Evolutionary conservation across 2,113 vertebrate species (phyloP).

Genomic region (Pardalotus punctatus): DNA sequence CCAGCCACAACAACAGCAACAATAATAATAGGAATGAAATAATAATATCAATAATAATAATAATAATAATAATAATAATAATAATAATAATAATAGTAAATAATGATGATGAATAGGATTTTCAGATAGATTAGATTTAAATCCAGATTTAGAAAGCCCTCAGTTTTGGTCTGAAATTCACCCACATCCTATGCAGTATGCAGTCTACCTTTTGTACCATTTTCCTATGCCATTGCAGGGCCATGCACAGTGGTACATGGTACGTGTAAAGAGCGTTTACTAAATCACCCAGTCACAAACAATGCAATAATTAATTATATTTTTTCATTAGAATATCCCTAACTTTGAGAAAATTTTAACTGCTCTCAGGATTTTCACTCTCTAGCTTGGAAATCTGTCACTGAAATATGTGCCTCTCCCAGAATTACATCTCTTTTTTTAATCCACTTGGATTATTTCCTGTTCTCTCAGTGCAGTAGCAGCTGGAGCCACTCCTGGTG

Average conservation of each 20-base stretch:
- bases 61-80: neutral
- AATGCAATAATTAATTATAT: neutral
- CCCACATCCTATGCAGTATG: neutral
- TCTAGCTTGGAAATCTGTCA: neutral
- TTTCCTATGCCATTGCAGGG: neutral
- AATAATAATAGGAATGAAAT: neutral
- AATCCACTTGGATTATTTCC: constrained; percentile 30
- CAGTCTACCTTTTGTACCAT: neutral
- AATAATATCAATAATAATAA: neutral
- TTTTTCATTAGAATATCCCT: neutral
- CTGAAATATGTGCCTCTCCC: neutral
- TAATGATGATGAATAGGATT: neutral
- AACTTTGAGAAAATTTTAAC: neutral
- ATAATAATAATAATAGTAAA: neutral
- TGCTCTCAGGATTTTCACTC: neutral
- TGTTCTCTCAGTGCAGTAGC: constrained; percentile 42
- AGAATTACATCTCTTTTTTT: constrained; percentile 25
- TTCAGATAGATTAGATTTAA: neutral
- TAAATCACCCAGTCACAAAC: neutral
- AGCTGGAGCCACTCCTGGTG: constrained; percentile 54
- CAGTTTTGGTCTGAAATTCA: neutral
- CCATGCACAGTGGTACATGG: neutral
- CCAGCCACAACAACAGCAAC: neutral
- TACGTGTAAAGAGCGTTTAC: neutral
- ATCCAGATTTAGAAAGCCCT: neutral